phyloP scores from a whole-genome alignment of 2,888 invertebrate species.

The Coenonympha glycerion region DNA sequence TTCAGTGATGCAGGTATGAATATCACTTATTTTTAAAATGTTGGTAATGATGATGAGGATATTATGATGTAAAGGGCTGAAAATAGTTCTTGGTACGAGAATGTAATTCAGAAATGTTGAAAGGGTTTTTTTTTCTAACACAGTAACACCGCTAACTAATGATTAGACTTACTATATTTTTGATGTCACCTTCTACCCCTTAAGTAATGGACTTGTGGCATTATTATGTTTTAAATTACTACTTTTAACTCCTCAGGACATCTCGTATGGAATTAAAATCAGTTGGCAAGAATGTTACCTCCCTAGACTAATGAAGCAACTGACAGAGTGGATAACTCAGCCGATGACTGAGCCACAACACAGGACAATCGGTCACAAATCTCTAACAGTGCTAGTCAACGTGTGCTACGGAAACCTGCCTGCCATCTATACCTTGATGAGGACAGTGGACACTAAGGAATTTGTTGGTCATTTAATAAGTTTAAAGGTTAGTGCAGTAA shows the following conservation, averaged over 20 bases:
- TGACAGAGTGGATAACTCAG: constrained; percentile 79
- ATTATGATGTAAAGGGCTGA: too few relatives aligned
- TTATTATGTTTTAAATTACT: not conserved
- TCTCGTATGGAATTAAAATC: constrained; percentile 86
- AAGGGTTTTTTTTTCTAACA: not conserved
- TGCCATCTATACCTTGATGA: constrained; percentile 82
- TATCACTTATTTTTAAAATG: not conserved
- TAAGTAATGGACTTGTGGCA: too few relatives aligned
- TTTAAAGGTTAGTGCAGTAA: constrained; percentile 76
- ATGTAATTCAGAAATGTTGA: too few relatives aligned
- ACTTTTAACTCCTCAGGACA: constrained; percentile 70
- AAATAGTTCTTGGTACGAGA: too few relatives aligned
- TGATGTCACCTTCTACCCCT: too few relatives aligned
- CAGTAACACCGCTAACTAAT: too few relatives aligned
- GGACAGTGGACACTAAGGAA: constrained; percentile 81
- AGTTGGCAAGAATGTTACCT: constrained; percentile 88
- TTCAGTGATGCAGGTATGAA: constrained; percentile 77
- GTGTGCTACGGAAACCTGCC: constrained; percentile 86
- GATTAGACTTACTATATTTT: too few relatives aligned
- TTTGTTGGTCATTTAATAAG: constrained; percentile 78
- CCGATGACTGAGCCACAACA: constrained; percentile 63
- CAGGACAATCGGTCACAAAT: constrained; percentile 65
- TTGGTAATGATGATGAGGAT: too few relatives aligned
- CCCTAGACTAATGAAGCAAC: constrained; percentile 78
- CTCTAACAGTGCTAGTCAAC: constrained; percentile 83